Evolutionary conservation across 2,797 vertebrate species (phyloP).

Genomic region (Dicrostonyx torquatus): DNA sequence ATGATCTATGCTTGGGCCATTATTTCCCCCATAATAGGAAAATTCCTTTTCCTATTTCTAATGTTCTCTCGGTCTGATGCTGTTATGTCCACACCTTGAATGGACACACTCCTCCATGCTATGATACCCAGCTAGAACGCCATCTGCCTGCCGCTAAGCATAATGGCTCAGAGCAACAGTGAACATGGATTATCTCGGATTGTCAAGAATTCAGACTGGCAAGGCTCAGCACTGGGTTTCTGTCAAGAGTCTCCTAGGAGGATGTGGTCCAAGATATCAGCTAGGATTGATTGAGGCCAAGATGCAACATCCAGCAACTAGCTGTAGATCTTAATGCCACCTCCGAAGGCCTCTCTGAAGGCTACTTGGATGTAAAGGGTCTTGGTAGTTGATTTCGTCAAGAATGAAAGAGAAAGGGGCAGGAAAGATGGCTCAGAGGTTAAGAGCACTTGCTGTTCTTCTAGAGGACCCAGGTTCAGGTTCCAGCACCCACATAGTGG

Average conservation of each 20-base stretch:
- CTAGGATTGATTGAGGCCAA: neutral
- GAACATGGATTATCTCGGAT: neutral
- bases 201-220: neutral
- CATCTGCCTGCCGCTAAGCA: neutral
- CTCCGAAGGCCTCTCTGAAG: neutral
- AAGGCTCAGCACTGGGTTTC: neutral
- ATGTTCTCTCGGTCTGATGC: neutral
- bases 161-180: neutral
- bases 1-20: neutral
- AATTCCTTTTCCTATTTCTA: neutral
- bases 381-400: neutral
- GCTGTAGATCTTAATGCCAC: neutral
- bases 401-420: neutral
- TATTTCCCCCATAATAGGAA: no score
- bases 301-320: no score
- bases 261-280: neutral
- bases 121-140: accelerated
- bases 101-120: neutral
- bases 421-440: neutral
- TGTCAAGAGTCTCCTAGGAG: no score
- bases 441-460: neutral
- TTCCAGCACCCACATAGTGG: neutral
- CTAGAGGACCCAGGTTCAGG: neutral
- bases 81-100: no score
- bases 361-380: neutral